These are phyloP conservation scores for Linurgus olivaceus DNA, from an alignment of 2,797 vertebrate genomes.

Conservation along the genomic window DNA sequence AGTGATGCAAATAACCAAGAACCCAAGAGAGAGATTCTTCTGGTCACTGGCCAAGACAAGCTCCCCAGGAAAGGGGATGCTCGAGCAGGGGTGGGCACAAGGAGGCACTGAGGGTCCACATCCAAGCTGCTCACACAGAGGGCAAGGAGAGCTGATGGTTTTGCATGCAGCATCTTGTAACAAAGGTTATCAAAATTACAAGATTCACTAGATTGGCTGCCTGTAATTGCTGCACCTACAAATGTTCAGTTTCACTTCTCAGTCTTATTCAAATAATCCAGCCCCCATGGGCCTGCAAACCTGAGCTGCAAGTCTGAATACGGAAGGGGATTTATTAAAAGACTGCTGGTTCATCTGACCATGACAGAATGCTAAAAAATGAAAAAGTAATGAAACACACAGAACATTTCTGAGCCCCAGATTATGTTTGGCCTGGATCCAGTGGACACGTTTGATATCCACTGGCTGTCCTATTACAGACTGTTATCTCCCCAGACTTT, in stretches of 20 bases:
- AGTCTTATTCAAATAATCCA: conserved; percentile 43
- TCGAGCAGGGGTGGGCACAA: fast-evolving
- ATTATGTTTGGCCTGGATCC: background rate
- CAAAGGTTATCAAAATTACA: background rate
- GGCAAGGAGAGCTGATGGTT: background rate
- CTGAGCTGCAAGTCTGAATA: background rate
- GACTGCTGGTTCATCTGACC: background rate
- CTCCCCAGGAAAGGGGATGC: fast-evolving
- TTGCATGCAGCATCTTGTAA: background rate
- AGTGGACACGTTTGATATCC: background rate
- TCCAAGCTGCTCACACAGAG: fast-evolving
- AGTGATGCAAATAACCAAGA: background rate
- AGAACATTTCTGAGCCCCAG: background rate
- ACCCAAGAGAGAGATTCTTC: background rate
- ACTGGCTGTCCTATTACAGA: background rate
- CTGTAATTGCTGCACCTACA: background rate
- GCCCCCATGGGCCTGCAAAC: background rate
- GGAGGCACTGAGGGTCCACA: fast-evolving
- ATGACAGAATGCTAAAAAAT: background rate
- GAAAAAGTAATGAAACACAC: background rate
- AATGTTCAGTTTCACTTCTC: conserved; percentile 52
- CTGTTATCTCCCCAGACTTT: background rate
- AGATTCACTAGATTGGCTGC: background rate
- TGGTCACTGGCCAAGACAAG: background rate
- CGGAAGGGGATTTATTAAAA: conserved; percentile 25